phyloP scores from a whole-genome alignment of 2,797 vertebrate genomes.

The Knipowitschia caucasica region DNA sequence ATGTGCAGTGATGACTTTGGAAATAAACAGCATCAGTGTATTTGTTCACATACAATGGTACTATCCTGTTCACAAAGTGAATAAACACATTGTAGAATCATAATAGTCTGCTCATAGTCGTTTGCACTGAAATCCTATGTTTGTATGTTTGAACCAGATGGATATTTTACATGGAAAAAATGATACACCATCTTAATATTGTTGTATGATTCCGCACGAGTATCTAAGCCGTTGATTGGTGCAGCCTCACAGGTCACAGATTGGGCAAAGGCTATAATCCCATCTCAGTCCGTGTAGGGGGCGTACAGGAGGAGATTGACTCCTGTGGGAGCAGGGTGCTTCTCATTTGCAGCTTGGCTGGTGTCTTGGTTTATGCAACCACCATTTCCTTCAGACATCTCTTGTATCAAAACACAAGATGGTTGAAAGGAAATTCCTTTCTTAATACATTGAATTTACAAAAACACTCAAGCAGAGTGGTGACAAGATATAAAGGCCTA shows the following conservation, averaged over 20 bases:
- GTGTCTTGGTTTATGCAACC: conserved; percentile 27
- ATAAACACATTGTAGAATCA: background rate
- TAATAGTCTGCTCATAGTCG: background rate
- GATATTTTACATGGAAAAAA: too few species aligned
- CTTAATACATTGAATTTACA: background rate
- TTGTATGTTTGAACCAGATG: too few species aligned
- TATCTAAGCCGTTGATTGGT: background rate
- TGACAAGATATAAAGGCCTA: conserved; percentile 6
- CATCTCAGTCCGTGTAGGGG: conserved; percentile 11
- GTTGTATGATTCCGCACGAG: background rate
- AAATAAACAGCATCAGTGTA: background rate
- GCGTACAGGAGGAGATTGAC: conserved; percentile 18
- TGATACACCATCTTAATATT: too few species aligned
- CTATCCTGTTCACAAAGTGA: background rate
- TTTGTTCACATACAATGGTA: background rate
- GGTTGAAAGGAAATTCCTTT: background rate
- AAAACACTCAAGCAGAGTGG: background rate
- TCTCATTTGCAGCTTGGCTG: conserved; percentile 29
- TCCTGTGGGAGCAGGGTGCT: conserved; percentile 15
- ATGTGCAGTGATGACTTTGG: background rate
- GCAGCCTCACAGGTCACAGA: background rate
- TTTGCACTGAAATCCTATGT: too few species aligned
- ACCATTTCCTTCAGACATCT: background rate
- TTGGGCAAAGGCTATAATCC: conserved; percentile 6
- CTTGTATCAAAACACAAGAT: background rate